phyloP scores from a whole-genome alignment of 92 coral and sea anemone species.

The Heteractis magnifica region DNA sequence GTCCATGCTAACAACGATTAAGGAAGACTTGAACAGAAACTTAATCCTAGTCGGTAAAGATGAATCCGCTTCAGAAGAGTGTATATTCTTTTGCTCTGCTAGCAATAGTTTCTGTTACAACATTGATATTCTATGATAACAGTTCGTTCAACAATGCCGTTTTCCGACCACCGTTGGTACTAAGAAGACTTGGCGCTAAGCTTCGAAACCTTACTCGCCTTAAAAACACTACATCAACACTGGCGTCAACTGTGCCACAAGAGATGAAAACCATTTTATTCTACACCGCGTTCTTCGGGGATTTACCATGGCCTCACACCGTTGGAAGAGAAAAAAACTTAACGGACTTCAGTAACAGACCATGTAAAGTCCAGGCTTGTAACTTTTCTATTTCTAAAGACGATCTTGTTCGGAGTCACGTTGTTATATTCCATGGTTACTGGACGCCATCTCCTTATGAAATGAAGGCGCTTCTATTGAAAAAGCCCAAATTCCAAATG shows the following conservation, averaged over 20 bases:
- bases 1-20: too few relatives aligned
- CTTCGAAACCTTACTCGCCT: not conserved
- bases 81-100: too few relatives aligned
- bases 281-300: slow-evolving; percentile 23
- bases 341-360: not conserved
- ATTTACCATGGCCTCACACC: slow-evolving; percentile 30
- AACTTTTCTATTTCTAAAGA: slow-evolving; percentile 2
- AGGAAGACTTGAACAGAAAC: too few relatives aligned
- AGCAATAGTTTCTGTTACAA: too few relatives aligned
- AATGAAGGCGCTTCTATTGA: not conserved
- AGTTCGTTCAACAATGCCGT: too few relatives aligned
- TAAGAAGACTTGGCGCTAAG: too few relatives aligned
- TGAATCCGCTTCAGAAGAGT: too few relatives aligned
- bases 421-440: slow-evolving; percentile 29
- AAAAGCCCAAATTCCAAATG: slow-evolving; percentile 14
- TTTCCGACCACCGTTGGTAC: too few relatives aligned
- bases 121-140: too few relatives aligned
- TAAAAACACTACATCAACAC: not conserved
- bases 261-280: slow-evolving; percentile 15
- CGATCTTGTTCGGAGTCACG: slow-evolving; percentile 24
- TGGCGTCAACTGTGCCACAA: not conserved
- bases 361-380: slow-evolving; percentile 19
- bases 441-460: not conserved
- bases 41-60: too few relatives aligned
- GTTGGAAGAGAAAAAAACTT: slow-evolving; percentile 2